Base-by-base conservation (phyloP, 1,140 invertebrate genomes). In the Drosophila repletoides region DNA sequence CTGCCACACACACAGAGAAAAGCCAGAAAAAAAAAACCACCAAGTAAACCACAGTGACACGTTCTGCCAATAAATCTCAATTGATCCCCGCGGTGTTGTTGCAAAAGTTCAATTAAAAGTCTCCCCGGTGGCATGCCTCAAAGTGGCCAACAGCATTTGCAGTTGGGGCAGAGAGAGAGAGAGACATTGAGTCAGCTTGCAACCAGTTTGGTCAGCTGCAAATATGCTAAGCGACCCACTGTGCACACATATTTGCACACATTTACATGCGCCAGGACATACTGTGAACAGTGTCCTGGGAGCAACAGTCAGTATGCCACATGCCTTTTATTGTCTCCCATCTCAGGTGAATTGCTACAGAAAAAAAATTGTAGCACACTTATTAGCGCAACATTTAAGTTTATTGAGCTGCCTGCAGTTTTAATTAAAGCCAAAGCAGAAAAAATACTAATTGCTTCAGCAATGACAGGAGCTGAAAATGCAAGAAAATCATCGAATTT, bases 41-140 rank as follows among this genome's bases (percentile, higher is more conserved):
- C 19, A 14, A 14, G 2, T 48, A 41, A 53, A 67, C 61, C 49
- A 68, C 72, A 68, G 58, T 60, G 77, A 81, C 77, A 84, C 65
- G 70, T 59, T 63, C 51, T 38, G 61, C 38, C 83, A 81, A 83
- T 84, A 84, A 84, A 84, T 84, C 80, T 88, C 71, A 75, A 88
- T 80, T 76, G 80, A 72, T 84, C 80, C 83, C 80, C 34, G 68
- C 65, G 81, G 80, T 68, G 72, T 48, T 48, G 68, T 76, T 64
- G 68, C 53, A 46, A 58, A 61, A 69, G 80, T 74, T 84, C 80
- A 83, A 84, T 84, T 84, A 84, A 86, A 84, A 72, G 34, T 61
- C 70, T 61, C 41, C n/a, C 40, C 60, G 38, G 48, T 24, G 52
- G 52, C 43, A 17, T 48, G 36, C 46, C 38, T 48, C 45, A 63